Base-by-base conservation (phyloP, 2,113 vertebrate species). In the Myxocyprinus asiaticus region DNA sequence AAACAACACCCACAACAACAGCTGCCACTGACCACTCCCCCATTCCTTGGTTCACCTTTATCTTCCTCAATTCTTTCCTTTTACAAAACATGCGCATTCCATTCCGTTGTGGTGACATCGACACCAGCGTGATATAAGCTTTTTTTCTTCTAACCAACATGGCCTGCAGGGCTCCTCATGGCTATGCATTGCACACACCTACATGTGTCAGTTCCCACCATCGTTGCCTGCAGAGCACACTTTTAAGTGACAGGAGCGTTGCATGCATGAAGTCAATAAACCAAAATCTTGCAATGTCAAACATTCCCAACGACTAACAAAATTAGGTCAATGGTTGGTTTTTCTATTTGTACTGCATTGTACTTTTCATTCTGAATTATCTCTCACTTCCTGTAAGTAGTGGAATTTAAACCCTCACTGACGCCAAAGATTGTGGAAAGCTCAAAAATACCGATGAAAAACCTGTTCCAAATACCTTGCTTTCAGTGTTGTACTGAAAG, bases 21-120 rank as follows among this genome's bases (percentile, higher is more conserved):
- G 22, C 22, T 33, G 22, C 22, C 22, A 1, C 22, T 3, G 3
- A 33, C 22, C 22, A 33, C 22, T 33, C 22, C 22, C 22, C 22
- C 22, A 33, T 33, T 33, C 22, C 22, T 33, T 33, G 22, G 1
- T 33, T 33, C 22, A 33, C 22, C 22, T 33, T 33, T 33, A 33
- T 33, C 22, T 33, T 33, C 22, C 22, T 33, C 22, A 3, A 3
- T 33, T 33, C 22, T 33, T 33, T 33, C 22, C 22, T 33, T 33
- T 14, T 55, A 79, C 71, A 81, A 84, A 90, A 89, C 82, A 85
- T 77, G 87, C 65, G 50, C 85, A 87, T 89, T 88, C 86, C 86
- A 73, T 79, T 88, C 82, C 83, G 83, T 87, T 88, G 86, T 89
- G 55, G 42, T 71, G 70, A 55, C 59, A 59, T 42, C 45, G 62